phyloP scores from a whole-genome alignment of 53 echinoderm and acorn worm genomes.

The Patiria pectinifera region DNA sequence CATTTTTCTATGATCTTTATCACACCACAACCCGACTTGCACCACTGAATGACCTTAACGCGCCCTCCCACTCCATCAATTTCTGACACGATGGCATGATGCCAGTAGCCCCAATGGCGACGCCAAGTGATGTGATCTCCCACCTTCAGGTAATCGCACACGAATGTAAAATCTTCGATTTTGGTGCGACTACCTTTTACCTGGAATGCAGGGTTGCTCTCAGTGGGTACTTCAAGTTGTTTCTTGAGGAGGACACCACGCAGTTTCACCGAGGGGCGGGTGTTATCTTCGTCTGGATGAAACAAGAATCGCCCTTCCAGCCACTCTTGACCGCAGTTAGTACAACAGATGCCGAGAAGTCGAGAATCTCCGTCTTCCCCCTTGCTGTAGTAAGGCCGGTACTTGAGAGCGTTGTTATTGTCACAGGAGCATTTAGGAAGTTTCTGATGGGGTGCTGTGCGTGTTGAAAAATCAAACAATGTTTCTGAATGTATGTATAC shows the following conservation, averaged over 20 bases:
- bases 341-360: constrained; percentile 37
- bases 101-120: constrained; percentile 47
- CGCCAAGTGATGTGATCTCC: constrained; percentile 75
- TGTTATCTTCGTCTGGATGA: constrained; percentile 13
- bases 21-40: background rate
- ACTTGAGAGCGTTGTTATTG: constrained; percentile 12
- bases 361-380: background rate
- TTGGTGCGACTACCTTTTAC: constrained; percentile 28
- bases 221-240: constrained; percentile 8
- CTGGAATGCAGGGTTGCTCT: constrained; percentile 38
- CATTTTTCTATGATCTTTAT: background rate
- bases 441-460: background rate
- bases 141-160: constrained; percentile 26
- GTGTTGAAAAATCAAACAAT: background rate
- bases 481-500: too few relatives aligned
- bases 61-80: background rate
- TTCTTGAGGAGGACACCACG: constrained; percentile 36
- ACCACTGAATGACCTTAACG: constrained; percentile 58
- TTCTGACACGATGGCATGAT: constrained; percentile 67
- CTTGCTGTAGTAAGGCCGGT: background rate
- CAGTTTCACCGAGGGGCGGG: background rate
- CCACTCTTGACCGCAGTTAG: constrained; percentile 35
- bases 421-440: constrained; percentile 9
- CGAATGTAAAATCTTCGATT: background rate
- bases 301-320: constrained; percentile 9